phyloP scores from a whole-genome alignment of 1,140 invertebrate species.

The Carposina sasakii region DNA sequence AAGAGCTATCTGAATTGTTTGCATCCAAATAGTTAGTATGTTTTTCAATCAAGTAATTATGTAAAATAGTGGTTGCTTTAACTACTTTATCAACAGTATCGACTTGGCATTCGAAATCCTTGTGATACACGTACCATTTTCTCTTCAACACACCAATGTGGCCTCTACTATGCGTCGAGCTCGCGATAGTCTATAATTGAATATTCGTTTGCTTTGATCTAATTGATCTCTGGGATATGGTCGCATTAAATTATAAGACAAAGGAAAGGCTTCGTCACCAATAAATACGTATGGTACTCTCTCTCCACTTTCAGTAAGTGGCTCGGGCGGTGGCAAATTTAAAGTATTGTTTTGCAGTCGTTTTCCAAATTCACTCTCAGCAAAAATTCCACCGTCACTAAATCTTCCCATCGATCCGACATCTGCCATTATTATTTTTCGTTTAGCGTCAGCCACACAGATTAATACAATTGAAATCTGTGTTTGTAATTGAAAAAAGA shows the following conservation, averaged over 20 bases:
- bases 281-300: slow-evolving; percentile 38
- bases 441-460: slow-evolving; percentile 54
- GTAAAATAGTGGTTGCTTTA: slow-evolving; percentile 31
- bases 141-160: slow-evolving; percentile 58
- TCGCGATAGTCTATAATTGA: slow-evolving; percentile 60
- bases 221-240: slow-evolving; percentile 33
- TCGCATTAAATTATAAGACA: slow-evolving; percentile 42
- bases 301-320: slow-evolving; percentile 5
- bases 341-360: slow-evolving; percentile 1
- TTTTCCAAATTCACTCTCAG: slow-evolving; percentile 14
- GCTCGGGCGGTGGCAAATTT: slow-evolving; percentile 9
- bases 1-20: no score
- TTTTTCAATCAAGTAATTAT: slow-evolving; percentile 35
- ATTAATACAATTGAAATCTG: slow-evolving; percentile 50
- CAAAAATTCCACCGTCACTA: slow-evolving; percentile 39
- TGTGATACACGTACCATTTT: slow-evolving; percentile 22
- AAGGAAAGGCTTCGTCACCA: slow-evolving; percentile 65
- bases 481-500: slow-evolving; percentile 62
- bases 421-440: slow-evolving; percentile 52
- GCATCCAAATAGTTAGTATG: background rate
- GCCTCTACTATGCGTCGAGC: slow-evolving; percentile 46
- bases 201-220: slow-evolving; percentile 35
- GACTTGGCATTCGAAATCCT: slow-evolving; percentile 36
- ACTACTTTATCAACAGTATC: slow-evolving; percentile 24
- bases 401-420: slow-evolving; percentile 51